Evolutionary conservation across 2,888 invertebrate species (phyloP).

Genomic region (Ichneumoninae sp.): DNA sequence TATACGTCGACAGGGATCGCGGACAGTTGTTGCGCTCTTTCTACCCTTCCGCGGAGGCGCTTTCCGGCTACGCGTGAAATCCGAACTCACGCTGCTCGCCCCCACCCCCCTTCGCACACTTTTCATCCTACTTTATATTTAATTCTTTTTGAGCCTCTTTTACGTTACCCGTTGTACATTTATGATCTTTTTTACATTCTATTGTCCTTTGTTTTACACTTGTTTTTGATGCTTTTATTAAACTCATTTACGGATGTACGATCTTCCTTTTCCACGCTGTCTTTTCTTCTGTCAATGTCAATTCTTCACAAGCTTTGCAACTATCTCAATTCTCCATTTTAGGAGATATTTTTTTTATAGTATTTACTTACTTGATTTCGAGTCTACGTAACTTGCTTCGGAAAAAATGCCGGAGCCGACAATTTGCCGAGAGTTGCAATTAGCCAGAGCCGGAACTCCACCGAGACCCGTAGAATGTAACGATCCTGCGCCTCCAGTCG

Average conservation of each 20-base stretch:
- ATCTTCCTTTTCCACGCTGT: not conserved
- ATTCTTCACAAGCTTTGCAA: not conserved
- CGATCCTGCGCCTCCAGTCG: constrained; percentile 10
- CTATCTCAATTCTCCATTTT: not conserved
- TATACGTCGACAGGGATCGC: constrained; percentile 89
- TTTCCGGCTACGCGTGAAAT: constrained; percentile 86
- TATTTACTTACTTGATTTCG: not conserved
- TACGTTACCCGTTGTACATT: constrained; percentile 56
- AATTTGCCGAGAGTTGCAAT: constrained; percentile 49
- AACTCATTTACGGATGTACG: not conserved
- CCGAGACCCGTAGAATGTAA: constrained; percentile 6
- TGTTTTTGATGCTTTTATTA: constrained; percentile 37
- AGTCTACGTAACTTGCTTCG: not conserved
- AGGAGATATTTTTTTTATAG: not conserved
- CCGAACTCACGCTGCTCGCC: constrained; percentile 48
- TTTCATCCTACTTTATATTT: constrained; percentile 50
- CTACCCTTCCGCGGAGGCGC: constrained; percentile 89
- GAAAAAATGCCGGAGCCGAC: constrained; percentile 55
- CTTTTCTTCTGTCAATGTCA: constrained; percentile 16
- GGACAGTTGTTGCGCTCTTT: constrained; percentile 88
- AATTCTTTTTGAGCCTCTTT: constrained; percentile 65
- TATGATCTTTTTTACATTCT: constrained; percentile 30
- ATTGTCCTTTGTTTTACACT: constrained; percentile 30
- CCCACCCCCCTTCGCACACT: not conserved
- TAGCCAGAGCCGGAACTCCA: constrained; percentile 12